Base-by-base conservation (phyloP, 2,888 invertebrate genomes). In the Heliconius ethilla region DNA sequence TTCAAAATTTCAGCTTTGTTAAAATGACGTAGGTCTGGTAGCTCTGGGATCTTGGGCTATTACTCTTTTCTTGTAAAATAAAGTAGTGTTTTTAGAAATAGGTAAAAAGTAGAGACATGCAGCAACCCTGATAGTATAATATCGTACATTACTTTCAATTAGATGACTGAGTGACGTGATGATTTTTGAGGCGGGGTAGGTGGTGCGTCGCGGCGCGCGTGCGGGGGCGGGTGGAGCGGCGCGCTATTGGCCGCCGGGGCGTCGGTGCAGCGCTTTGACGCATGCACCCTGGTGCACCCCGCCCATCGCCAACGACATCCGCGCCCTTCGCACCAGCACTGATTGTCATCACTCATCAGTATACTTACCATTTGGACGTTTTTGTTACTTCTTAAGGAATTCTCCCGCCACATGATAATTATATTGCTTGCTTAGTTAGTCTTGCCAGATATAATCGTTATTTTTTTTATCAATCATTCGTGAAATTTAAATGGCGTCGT, bases 231-330 rank as follows among this genome's bases (percentile, higher is more conserved):
- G 79, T 80, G 79, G 81, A 78, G 80, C 79, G 69, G 77, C 66
- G 72, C 76, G 76, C 79, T 67, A 82, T 82, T 82, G 82, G 83
- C 79, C 79, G 77, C 72, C 55, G 62, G 76, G 66, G 70, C 74
- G 75, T 77, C 77, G 79, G 74, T 78, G 77, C 77, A 77, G 29
- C 77, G 72, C 66, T 65, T 80, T 72, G 77, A 78, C 77, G 75
- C 70, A 73, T 79, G 79, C 76, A 79, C 79, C 78, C 77, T 78
- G 72, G 65, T 81, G 82, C 82, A 82, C 82, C 79, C 82, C 83
- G 82, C 83, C 83, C 83, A 80, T 79, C 76, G 72, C 66, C 51
- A 25, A 51, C 70, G 72, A 78, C 73, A 77, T 69, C 73, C 62
- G 66, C 66, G 73, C 74, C 74, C 67, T 67, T 76, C 29, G 40